These are phyloP conservation scores for Sweltsa coloradensis DNA, from an alignment of 1,140 invertebrate genomes.

Conservation along the genomic window DNA sequence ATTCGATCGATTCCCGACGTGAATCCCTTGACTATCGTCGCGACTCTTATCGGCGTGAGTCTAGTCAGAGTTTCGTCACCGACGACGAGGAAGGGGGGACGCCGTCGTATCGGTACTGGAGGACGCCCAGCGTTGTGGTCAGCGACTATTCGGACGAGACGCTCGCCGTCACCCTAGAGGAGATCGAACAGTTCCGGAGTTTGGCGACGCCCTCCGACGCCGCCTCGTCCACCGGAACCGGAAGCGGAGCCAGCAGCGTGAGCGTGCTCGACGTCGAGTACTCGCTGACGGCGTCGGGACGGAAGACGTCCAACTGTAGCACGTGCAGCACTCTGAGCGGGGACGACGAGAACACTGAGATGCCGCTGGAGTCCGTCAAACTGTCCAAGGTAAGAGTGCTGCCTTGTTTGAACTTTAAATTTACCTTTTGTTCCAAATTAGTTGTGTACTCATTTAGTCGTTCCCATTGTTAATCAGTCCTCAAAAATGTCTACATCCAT, in stretches of 20 bases:
- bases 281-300: conserved; percentile 32
- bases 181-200: conserved; percentile 46
- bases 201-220: conserved; percentile 27
- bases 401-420: conserved; percentile 14
- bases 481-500: too few species aligned
- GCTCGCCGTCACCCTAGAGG: conserved; percentile 41
- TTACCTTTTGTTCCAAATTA: too few species aligned
- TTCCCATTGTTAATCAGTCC: too few species aligned
- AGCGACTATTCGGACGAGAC: conserved; percentile 68
- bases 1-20: background rate
- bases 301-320: conserved; percentile 50
- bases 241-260: conserved; percentile 19
- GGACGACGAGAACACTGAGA: conserved; percentile 38
- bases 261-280: conserved; percentile 41
- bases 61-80: conserved; percentile 2
- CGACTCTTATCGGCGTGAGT: background rate
- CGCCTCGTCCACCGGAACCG: conserved; percentile 14
- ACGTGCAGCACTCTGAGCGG: conserved; percentile 49
- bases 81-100: conserved; percentile 3
- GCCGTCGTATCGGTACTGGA: conserved; percentile 37
- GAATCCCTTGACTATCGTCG: background rate
- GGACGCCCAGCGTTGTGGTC: conserved; percentile 70
- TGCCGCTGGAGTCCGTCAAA: background rate
- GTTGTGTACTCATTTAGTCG: too few species aligned
- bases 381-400: conserved; percentile 13